These are phyloP conservation scores for Caenorhabditis sp. DNA, from an alignment of 2,888 invertebrate species.

Conservation along the genomic window DNA sequence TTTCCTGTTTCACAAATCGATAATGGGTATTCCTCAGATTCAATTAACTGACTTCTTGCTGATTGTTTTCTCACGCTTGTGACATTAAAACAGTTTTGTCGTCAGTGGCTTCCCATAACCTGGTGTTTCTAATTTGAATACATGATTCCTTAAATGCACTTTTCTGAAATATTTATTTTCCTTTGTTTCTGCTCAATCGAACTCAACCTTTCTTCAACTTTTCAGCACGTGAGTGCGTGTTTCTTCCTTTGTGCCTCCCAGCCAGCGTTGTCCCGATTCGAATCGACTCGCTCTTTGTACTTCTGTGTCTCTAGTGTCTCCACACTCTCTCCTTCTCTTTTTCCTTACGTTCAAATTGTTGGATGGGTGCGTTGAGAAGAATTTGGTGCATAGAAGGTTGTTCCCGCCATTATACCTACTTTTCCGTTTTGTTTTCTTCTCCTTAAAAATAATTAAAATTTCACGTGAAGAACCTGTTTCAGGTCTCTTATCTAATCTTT, in stretches of 20 bases:
- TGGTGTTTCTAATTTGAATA: too few species aligned
- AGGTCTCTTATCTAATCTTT: conserved; percentile 42
- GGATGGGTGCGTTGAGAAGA: background rate
- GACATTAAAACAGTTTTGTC: too few species aligned
- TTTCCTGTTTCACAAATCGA: too few species aligned
- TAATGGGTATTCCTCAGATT: background rate
- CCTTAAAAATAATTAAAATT: background rate
- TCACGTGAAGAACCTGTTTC: conserved; percentile 34
- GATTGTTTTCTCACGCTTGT: background rate
- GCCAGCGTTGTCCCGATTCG: conserved; percentile 6
- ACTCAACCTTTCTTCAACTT: conserved; percentile 21
- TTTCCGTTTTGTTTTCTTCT: background rate
- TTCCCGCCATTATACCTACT: background rate
- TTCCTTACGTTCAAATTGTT: conserved; percentile 33
- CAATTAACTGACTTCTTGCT: background rate
- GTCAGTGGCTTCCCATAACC: too few species aligned
- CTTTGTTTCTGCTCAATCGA: conserved; percentile 11
- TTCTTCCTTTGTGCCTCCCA: conserved; percentile 19
- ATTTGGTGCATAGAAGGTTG: background rate
- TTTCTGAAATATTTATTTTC: background rate
- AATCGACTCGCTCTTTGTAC: conserved; percentile 37
- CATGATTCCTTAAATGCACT: too few species aligned
- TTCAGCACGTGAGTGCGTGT: conserved; percentile 47
- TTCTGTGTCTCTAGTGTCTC: conserved; percentile 33
- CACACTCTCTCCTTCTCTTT: conserved; percentile 23